Evolutionary conservation across 1,140 invertebrate species (phyloP).

Genomic region (Leptinotarsa defecta): DNA sequence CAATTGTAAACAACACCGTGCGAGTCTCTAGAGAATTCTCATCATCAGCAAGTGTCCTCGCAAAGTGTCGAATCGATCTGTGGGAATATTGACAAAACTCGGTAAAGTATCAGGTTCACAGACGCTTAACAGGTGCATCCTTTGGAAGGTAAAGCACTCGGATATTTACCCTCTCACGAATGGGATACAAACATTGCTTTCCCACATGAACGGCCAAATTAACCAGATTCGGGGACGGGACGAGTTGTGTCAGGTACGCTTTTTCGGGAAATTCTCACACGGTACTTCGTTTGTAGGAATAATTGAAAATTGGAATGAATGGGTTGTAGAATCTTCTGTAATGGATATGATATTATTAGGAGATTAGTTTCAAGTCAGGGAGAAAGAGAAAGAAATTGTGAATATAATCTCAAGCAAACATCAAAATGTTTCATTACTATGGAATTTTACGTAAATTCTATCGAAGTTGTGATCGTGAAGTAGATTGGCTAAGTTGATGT

Average conservation of each 20-base stretch:
- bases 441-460: too few relatives aligned
- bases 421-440: too few relatives aligned
- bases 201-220: conserved; percentile 23
- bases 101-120: conserved; percentile 36
- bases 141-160: conserved; percentile 35
- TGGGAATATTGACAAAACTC: conserved; percentile 41
- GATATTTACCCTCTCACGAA: conserved; percentile 43
- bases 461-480: too few relatives aligned
- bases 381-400: too few relatives aligned
- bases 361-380: background rate
- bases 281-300: background rate
- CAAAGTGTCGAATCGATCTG: conserved; percentile 31
- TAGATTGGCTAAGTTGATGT: too few relatives aligned
- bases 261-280: conserved; percentile 14
- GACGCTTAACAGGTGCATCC: conserved; percentile 39
- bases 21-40: background rate
- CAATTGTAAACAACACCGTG: too few relatives aligned
- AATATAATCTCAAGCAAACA: too few relatives aligned
- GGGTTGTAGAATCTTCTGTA: background rate
- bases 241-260: background rate
- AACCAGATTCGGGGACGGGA: conserved; percentile 16
- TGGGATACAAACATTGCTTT: conserved; percentile 37
- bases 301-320: background rate
- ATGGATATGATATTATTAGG: background rate
- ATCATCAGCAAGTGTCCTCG: conserved; percentile 9